Conservation (phyloP, 2,797 vertebrate species). For the Sebastes oblongus region DNA sequence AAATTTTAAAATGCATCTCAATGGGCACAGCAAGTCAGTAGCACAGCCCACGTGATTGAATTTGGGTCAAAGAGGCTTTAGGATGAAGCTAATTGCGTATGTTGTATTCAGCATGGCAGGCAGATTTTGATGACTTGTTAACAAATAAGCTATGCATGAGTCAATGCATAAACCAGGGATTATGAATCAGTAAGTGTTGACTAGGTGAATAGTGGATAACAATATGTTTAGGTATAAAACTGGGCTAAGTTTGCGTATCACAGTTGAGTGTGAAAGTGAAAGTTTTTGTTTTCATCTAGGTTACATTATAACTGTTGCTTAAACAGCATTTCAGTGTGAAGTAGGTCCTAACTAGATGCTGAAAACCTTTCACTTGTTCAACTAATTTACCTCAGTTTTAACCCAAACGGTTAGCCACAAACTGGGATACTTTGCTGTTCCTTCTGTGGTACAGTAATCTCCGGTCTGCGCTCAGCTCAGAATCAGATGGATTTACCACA, state of each 20-base stretch:
- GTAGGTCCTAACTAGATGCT: neutral
- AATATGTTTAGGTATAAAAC: neutral
- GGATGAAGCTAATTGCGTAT: neutral
- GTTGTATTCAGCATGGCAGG: neutral
- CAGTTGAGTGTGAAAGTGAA: too few species aligned
- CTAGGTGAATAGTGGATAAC: neutral
- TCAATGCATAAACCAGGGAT: neutral
- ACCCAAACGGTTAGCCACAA: neutral
- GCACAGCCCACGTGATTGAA: neutral
- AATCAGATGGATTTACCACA: conserved; percentile 10
- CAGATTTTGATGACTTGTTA: too few species aligned
- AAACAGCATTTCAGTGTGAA: neutral
- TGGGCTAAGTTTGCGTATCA: neutral
- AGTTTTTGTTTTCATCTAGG: neutral
- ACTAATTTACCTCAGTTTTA: neutral
- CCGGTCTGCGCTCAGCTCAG: neutral
- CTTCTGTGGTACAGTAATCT: neutral
- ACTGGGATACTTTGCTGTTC: neutral
- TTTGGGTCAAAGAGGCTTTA: neutral
- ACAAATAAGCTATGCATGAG: too few species aligned
- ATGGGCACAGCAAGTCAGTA: neutral
- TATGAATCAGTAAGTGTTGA: neutral
- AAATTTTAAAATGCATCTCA: neutral
- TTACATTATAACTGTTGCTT: neutral
- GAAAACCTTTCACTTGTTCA: neutral